Evolutionary conservation across 2,888 invertebrate genomes (phyloP).

Genomic region (Entomobrya multifasciata): DNA sequence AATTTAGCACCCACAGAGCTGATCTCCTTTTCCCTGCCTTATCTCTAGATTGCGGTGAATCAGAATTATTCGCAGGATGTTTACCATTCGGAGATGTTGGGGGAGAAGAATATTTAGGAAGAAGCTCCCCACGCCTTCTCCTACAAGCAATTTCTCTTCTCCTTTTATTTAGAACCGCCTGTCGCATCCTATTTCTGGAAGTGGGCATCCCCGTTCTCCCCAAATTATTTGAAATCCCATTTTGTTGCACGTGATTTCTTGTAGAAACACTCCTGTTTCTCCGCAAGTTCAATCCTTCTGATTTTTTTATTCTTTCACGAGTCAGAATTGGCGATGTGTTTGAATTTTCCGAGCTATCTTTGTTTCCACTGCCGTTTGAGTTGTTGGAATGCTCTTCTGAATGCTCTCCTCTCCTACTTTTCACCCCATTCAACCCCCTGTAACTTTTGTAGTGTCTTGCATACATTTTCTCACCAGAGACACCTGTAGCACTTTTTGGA

Average conservation of each 20-base stretch:
- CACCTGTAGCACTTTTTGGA: conserved; percentile 42
- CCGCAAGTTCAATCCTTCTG: neutral
- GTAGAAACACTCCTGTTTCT: conserved; percentile 29
- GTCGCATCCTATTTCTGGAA: conserved; percentile 56
- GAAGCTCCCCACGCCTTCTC: neutral
- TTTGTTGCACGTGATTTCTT: conserved; percentile 41
- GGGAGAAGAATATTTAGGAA: conserved; percentile 26
- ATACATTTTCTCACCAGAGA: conserved; percentile 54
- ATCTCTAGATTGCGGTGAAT: conserved; percentile 26
- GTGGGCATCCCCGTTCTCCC: neutral
- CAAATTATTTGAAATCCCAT: conserved; percentile 20
- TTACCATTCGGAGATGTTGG: conserved; percentile 9
- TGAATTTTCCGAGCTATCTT: conserved; percentile 10
- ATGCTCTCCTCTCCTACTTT: conserved; percentile 55
- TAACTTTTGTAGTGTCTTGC: conserved; percentile 71
- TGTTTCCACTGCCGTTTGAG: neutral
- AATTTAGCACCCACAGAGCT: conserved; percentile 88
- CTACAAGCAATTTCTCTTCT: conserved; percentile 31
- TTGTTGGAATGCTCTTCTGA: conserved; percentile 51
- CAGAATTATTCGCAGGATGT: conserved; percentile 59
- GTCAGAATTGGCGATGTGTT: neutral
- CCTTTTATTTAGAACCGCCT: conserved; percentile 38
- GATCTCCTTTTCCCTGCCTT: conserved; percentile 77
- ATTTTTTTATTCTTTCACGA: neutral
- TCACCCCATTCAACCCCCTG: conserved; percentile 62